Evolutionary conservation across 2,888 invertebrate genomes (phyloP).

Genomic region (Onchidella celtica): DNA sequence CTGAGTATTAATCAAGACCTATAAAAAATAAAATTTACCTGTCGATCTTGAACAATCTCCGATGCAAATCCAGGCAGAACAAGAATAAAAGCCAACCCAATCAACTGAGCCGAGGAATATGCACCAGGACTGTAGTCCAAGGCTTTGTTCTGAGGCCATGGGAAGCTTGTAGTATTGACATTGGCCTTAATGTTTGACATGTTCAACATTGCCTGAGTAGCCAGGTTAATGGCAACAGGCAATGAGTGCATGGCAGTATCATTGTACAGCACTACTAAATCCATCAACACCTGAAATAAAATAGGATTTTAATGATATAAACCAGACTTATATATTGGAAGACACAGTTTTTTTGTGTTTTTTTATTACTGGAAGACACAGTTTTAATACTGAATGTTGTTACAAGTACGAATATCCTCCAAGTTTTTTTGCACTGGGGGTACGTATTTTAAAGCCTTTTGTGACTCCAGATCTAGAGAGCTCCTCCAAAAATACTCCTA

Average conservation of each 20-base stretch:
- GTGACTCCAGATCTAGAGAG: no score
- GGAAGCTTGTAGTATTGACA: constrained; percentile 56
- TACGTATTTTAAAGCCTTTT: no score
- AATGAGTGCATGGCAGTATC: constrained; percentile 90
- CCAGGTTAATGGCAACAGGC: constrained; percentile 82
- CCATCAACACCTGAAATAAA: constrained; percentile 8
- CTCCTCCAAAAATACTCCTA: no score
- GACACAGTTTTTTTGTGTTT: constrained; percentile 12
- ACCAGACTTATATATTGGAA: background rate
- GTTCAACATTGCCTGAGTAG: constrained; percentile 62
- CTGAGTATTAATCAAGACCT: no score
- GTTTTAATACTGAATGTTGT: no score
- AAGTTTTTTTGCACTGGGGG: no score
- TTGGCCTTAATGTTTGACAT: background rate
- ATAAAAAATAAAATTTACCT: no score
- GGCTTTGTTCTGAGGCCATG: constrained; percentile 59
- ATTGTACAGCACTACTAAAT: constrained; percentile 81
- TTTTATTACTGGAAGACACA: constrained; percentile 26
- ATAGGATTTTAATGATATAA: background rate
- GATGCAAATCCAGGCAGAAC: constrained; percentile 89
- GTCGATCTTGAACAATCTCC: constrained; percentile 91
- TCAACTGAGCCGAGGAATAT: constrained; percentile 87
- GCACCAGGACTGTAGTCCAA: constrained; percentile 85
- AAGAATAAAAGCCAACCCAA: constrained; percentile 90
- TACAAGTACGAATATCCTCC: no score